Percentiles rank a stretch among this genome's conserved stretches.
These are phyloP conservation scores for Nibea coibor DNA, from an alignment of 2,113 vertebrate species.

Conservation along the genomic window DNA sequence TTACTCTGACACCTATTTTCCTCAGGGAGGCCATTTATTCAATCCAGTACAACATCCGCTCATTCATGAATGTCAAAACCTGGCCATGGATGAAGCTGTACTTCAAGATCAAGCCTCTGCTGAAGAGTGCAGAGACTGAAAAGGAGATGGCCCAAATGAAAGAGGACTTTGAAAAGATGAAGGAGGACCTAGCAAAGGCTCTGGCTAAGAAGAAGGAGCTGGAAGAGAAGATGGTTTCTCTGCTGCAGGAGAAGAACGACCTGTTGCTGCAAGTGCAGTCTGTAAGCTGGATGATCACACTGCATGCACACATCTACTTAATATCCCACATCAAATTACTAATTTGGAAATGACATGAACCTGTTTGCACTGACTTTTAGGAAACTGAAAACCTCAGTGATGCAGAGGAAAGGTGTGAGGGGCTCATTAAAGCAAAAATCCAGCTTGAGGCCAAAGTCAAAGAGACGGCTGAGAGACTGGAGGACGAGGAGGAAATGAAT, in stretches of 20 bases:
- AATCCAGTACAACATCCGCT: constrained; percentile 91
- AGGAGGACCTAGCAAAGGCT: constrained; percentile 88
- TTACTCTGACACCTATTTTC: constrained; percentile 7
- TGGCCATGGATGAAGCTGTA: constrained; percentile 89
- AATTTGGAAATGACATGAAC: not conserved
- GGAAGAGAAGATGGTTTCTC: constrained; percentile 84
- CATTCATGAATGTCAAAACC: constrained; percentile 88
- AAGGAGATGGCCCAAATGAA: constrained; percentile 87
- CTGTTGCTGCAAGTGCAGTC: constrained; percentile 74
- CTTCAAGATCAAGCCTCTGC: constrained; percentile 85
- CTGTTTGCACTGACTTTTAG: constrained; percentile 39
- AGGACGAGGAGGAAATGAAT: constrained; percentile 86
- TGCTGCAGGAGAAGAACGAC: constrained; percentile 83
- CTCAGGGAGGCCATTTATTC: constrained; percentile 87
- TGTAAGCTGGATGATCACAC: constrained; percentile 43
- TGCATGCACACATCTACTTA: not conserved
- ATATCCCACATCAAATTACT: not conserved
- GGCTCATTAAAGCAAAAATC: constrained; percentile 76
- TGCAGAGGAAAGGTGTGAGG: constrained; percentile 76
- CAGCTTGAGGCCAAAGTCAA: constrained; percentile 76
- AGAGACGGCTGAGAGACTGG: constrained; percentile 86
- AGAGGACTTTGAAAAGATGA: constrained; percentile 89
- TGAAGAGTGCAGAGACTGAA: constrained; percentile 86
- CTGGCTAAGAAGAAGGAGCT: constrained; percentile 83
- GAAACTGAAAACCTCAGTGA: constrained; percentile 75